Evolutionary conservation across 2,113 vertebrate genomes (phyloP).

Genomic region (Phylloscopus trochilus): DNA sequence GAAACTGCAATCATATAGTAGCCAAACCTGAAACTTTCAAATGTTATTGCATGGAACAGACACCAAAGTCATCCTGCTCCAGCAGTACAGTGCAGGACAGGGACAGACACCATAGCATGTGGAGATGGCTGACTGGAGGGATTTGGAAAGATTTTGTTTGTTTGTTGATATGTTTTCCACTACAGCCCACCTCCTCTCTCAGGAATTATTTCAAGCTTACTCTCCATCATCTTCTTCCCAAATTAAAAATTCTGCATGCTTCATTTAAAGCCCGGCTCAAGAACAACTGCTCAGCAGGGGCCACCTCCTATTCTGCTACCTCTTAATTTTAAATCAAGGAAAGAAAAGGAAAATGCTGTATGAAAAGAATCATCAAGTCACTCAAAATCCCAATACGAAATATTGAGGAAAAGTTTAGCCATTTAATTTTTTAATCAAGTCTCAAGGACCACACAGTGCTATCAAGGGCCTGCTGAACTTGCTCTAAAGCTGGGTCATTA

Average conservation of each 20-base stretch:
- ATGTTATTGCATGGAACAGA: constrained; percentile 71
- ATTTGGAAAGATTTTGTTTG: constrained; percentile 12
- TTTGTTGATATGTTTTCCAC: neutral
- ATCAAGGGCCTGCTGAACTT: constrained; percentile 99
- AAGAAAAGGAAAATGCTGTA: constrained; percentile 68
- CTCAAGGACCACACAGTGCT: constrained; percentile 99
- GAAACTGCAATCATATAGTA: constrained; percentile 81
- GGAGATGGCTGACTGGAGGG: neutral
- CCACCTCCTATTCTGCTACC: constrained; percentile 69
- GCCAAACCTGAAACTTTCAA: constrained; percentile 81
- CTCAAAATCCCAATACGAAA: constrained; percentile 78
- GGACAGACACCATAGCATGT: neutral
- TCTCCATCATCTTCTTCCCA: constrained; percentile 62
- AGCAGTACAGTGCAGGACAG: neutral
- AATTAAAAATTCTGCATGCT: constrained; percentile 79
- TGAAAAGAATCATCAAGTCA: constrained; percentile 78
- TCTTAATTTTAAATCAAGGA: constrained; percentile 74
- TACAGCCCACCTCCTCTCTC: constrained; percentile 4
- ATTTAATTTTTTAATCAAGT: constrained; percentile 94
- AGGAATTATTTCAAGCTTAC: constrained; percentile 60
- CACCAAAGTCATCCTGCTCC: constrained; percentile 57
- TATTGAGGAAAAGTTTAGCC: constrained; percentile 81
- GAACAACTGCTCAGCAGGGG: constrained; percentile 75
- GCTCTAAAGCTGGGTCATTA: constrained; percentile 99
- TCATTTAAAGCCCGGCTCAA: constrained; percentile 77